Conservation (phyloP, 2,797 vertebrate genomes). For the Sphenodon punctatus region DNA sequence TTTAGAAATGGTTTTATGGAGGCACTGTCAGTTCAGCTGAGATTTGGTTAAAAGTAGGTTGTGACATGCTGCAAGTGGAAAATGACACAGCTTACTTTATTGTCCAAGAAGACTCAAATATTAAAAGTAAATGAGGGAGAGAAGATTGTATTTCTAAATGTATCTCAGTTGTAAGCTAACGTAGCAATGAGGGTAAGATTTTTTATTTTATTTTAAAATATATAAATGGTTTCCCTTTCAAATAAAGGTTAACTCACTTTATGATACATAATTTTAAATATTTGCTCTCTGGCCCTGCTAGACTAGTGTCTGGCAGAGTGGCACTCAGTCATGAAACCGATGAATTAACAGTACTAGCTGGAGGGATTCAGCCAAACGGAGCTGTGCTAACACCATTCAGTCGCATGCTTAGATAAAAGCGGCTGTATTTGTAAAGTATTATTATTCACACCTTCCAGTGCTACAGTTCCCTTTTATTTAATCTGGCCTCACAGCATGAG, state of each 20-base stretch:
- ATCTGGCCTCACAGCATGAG: conserved; percentile 44
- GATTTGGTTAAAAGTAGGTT: conserved; percentile 15
- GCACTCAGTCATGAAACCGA: conserved; percentile 28
- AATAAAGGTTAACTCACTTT: conserved; percentile 3
- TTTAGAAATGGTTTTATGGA: not conserved
- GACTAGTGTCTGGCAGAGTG: not conserved
- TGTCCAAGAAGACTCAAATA: not conserved
- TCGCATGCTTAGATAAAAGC: conserved; percentile 27
- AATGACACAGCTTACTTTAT: not conserved
- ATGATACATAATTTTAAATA: conserved; percentile 16
- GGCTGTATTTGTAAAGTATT: conserved; percentile 22
- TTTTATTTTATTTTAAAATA: too few species aligned
- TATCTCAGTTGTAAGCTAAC: not conserved
- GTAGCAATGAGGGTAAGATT: not conserved
- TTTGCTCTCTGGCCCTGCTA: not conserved
- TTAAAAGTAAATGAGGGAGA: not conserved
- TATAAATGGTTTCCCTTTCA: conserved; percentile 24
- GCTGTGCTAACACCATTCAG: conserved; percentile 17
- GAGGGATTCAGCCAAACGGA: not conserved
- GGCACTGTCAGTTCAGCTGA: conserved; percentile 18
- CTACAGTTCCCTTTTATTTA: conserved; percentile 42
- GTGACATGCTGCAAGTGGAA: not conserved
- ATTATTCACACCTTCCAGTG: conserved; percentile 42
- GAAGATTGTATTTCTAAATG: not conserved
- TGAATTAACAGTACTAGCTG: not conserved